These are phyloP conservation scores for Achroia grisella DNA, from an alignment of 1,140 invertebrate species.

Conservation along the genomic window DNA sequence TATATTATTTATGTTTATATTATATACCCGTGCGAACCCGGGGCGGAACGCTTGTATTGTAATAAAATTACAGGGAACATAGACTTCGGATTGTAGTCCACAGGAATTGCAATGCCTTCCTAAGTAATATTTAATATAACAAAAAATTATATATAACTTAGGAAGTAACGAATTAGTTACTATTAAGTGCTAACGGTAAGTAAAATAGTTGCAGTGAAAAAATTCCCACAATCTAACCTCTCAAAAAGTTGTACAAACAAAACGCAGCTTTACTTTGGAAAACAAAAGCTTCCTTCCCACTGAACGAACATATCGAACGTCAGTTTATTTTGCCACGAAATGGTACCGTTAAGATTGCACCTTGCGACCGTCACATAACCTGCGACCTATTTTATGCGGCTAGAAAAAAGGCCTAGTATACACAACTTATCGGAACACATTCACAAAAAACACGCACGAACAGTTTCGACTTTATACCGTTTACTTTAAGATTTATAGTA, in stretches of 20 bases:
- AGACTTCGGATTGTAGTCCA: no score
- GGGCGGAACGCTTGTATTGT: no score
- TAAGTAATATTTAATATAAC: no score
- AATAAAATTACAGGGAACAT: no score
- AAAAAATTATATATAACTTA: no score
- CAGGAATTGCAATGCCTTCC: no score
- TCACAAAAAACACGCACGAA: not conserved
- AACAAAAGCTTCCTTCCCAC: constrained; percentile 38
- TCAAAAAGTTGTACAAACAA: constrained; percentile 6
- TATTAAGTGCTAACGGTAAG: no score
- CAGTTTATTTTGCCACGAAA: constrained; percentile 50
- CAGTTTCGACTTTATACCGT: constrained; percentile 16
- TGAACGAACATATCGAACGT: constrained; percentile 20
- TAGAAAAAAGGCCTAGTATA: constrained; percentile 36
- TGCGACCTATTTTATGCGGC: constrained; percentile 62
- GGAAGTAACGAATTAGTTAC: no score
- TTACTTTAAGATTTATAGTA: not conserved
- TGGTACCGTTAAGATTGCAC: constrained; percentile 62
- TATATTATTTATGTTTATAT: no score
- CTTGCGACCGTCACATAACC: constrained; percentile 66
- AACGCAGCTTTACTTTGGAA: constrained; percentile 19
- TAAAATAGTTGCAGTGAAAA: not conserved
- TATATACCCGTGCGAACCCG: no score
- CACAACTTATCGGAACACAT: constrained; percentile 6
- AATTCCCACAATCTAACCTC: not conserved